phyloP scores from a whole-genome alignment of 2,113 vertebrate species.

The Corvus moneduloides region DNA sequence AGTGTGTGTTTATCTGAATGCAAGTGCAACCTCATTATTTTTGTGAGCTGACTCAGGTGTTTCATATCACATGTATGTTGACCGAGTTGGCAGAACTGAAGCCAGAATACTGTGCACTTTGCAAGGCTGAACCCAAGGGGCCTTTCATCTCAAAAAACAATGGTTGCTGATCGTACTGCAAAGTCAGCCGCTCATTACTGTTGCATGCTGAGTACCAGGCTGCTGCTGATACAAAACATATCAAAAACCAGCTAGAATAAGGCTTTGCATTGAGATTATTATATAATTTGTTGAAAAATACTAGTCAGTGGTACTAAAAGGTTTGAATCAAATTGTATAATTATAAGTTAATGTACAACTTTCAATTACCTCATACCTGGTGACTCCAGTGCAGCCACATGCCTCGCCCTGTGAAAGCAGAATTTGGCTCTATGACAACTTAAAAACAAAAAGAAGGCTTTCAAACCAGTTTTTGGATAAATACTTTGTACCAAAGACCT shows the following conservation, averaged over 20 bases:
- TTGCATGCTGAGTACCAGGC: background rate
- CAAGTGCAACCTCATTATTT: background rate
- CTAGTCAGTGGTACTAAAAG: background rate
- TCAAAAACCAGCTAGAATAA: background rate
- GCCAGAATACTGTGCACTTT: background rate
- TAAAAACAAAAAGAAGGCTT: background rate
- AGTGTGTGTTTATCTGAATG: background rate
- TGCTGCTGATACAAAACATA: background rate
- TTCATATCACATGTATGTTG: background rate
- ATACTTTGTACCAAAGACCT: slow-evolving; percentile 15
- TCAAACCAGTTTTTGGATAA: background rate
- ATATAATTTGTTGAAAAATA: background rate
- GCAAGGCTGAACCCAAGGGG: background rate
- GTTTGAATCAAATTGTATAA: background rate
- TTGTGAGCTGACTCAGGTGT: background rate
- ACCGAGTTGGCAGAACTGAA: background rate
- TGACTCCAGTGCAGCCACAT: background rate
- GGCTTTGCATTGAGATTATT: background rate
- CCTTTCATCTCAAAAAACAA: background rate
- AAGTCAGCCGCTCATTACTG: background rate
- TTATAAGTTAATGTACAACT: background rate
- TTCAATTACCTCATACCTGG: background rate
- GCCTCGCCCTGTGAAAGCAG: background rate
- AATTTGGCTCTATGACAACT: background rate
- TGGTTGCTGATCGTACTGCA: background rate